Evolutionary conservation across 2,113 vertebrate genomes (phyloP).

Genomic region (Phaethon lepturus): DNA sequence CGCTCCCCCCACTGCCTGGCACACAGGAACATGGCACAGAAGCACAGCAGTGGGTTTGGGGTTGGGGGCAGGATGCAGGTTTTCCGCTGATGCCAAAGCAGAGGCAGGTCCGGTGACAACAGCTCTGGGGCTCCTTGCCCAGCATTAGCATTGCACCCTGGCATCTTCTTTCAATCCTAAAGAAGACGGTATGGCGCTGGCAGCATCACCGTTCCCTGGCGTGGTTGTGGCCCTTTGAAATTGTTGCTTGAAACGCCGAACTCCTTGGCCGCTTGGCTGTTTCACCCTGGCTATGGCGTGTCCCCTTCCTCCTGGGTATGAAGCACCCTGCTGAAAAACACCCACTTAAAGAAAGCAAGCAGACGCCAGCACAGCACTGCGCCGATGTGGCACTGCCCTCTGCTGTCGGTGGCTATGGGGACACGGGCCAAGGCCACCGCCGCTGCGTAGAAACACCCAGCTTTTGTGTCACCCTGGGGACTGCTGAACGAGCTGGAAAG

Average conservation of each 20-base stretch:
- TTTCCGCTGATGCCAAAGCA: not conserved
- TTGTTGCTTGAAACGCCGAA: accelerated
- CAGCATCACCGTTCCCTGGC: accelerated
- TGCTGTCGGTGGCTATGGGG: slow-evolving; percentile 22
- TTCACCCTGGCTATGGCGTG: accelerated
- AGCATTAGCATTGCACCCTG: not conserved
- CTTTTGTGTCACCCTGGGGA: not conserved
- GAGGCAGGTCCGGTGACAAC: not conserved
- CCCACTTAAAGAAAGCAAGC: accelerated
- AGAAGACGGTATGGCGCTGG: accelerated
- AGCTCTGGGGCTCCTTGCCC: not conserved
- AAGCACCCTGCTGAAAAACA: not conserved
- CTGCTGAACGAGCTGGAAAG: not conserved
- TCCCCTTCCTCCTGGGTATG: not conserved
- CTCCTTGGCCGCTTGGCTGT: not conserved
- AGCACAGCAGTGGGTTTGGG: accelerated
- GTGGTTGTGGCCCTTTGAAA: not conserved
- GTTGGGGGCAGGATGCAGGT: not conserved
- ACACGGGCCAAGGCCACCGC: not conserved
- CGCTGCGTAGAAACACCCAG: accelerated
- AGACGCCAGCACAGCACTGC: not conserved
- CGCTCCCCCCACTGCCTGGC: accelerated
- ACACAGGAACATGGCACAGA: not conserved
- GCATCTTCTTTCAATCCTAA: not conserved
- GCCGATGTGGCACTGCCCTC: slow-evolving; percentile 54